Base-by-base conservation (phyloP, 1,140 invertebrate genomes). In the Drosophila lowei region DNA sequence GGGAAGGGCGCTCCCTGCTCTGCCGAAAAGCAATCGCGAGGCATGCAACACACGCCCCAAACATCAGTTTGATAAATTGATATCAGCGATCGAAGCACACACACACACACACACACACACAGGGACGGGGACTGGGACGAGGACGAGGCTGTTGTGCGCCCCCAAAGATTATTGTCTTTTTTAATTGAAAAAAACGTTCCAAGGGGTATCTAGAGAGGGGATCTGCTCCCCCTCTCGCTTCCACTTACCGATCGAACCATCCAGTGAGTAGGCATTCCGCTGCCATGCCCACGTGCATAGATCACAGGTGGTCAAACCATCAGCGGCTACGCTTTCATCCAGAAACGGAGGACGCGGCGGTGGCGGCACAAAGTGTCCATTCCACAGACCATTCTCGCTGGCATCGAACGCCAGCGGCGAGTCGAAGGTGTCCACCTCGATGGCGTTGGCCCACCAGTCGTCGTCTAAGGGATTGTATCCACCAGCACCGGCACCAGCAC, bases 241-340 rank as follows among this genome's bases (percentile, higher is more conserved):
- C 34, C 2, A 89, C 89, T 91, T 59, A 91, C 90, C 90, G 71
- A 91, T 89, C 72, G 90, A 91, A 77, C 90, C 90, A 34, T 91
- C 90, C 67, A 91, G 62, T 52, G 89, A 91, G 79, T 90, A 90
- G 84, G 88, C 90, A 90, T 90, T 91, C 48, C 88, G 85, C 66
- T 90, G 90, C 89, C 90, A 91, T 77, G 94, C 94, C 94, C 94
- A 95, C 58, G 94, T 93, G 86, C 94, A 95, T 46, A 95, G 92
- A 92, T 95, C 94, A 91, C 94, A 95, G 81, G 94, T 95, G 72
- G 94, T 95, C 60, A 95, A 92, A 49, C 94, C 94, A 89, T 95
- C 94, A 49, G 94, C 93, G 57, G 92, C 91, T 75, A 94, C 92
- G 64, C 93, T 93, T 74, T 94, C 94, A 66, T 94, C 93, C 48